phyloP scores from a whole-genome alignment of 2,888 invertebrate species.

The Hyposoter didymator region DNA sequence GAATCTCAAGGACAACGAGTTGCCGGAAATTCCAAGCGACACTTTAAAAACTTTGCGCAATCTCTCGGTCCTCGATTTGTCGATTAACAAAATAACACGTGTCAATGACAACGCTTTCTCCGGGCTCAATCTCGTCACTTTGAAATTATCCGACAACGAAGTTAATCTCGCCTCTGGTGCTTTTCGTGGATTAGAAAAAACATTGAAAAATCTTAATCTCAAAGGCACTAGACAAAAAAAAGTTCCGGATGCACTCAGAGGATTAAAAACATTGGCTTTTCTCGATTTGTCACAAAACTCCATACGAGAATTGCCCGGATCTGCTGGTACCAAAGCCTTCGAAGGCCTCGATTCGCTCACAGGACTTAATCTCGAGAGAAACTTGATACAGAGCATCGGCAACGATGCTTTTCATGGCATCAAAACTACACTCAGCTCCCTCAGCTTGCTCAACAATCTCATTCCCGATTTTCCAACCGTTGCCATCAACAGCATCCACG shows the following conservation, averaged over 20 bases:
- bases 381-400: slow-evolving; percentile 92
- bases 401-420: slow-evolving; percentile 92
- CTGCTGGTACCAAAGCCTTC: slow-evolving; percentile 88
- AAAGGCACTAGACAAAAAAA: slow-evolving; percentile 93
- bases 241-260: slow-evolving; percentile 92
- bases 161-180: slow-evolving; percentile 89
- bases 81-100: slow-evolving; percentile 90
- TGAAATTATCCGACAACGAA: slow-evolving; percentile 95
- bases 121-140: slow-evolving; percentile 91
- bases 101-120: slow-evolving; percentile 92
- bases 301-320: slow-evolving; percentile 91
- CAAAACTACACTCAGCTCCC: slow-evolving; percentile 92
- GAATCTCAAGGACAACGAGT: slow-evolving; percentile 93
- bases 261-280: slow-evolving; percentile 92
- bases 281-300: slow-evolving; percentile 96
- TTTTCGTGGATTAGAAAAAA: slow-evolving; percentile 91
- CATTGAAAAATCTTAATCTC: slow-evolving; percentile 94
- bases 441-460: slow-evolving; percentile 95
- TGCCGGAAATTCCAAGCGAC: slow-evolving; percentile 91
- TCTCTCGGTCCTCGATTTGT: slow-evolving; percentile 92
- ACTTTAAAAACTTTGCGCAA: slow-evolving; percentile 89
- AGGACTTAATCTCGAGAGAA: slow-evolving; percentile 94
- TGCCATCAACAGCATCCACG: slow-evolving; percentile 91
- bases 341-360: slow-evolving; percentile 93
- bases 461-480: slow-evolving; percentile 94